A percentile compares a stretch with the other conserved stretches of the same genome.
Evolutionary conservation across 2,113 vertebrate species (phyloP).

Genomic region (Erpornis zantholeuca): DNA sequence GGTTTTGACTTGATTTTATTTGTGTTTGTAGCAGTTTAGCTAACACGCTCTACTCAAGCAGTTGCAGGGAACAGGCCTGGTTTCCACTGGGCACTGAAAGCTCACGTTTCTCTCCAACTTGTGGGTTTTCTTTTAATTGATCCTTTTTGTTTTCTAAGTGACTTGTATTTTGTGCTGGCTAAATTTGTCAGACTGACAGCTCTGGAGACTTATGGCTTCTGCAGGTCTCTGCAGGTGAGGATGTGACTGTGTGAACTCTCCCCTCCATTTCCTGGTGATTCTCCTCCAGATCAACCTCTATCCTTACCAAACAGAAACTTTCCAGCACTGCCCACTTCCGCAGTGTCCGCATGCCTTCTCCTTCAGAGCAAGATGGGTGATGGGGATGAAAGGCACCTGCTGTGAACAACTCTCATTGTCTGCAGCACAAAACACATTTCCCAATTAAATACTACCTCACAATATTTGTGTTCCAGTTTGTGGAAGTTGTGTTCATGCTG

Average conservation of each 20-base stretch:
- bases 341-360: background rate
- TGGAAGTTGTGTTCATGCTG: background rate
- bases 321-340: background rate
- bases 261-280: background rate
- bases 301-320: background rate
- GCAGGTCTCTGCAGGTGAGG: background rate
- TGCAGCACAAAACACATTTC: background rate
- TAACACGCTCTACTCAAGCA: conserved; percentile 6
- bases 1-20: conserved; percentile 56
- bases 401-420: background rate
- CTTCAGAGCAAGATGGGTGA: accelerated
- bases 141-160: background rate
- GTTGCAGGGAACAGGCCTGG: conserved; percentile 22
- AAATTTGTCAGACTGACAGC: background rate
- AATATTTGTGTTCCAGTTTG: background rate
- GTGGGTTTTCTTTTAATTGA: background rate
- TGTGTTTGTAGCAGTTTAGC: conserved; percentile 55
- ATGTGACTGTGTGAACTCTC: background rate
- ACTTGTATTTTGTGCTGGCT: background rate
- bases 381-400: background rate
- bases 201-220: background rate
- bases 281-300: background rate
- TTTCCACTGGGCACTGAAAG: conserved; percentile 4
- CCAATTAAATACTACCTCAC: background rate
- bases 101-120: background rate